phyloP scores from a whole-genome alignment of 2,797 vertebrate genomes.

The Phalanger gymnotis region DNA sequence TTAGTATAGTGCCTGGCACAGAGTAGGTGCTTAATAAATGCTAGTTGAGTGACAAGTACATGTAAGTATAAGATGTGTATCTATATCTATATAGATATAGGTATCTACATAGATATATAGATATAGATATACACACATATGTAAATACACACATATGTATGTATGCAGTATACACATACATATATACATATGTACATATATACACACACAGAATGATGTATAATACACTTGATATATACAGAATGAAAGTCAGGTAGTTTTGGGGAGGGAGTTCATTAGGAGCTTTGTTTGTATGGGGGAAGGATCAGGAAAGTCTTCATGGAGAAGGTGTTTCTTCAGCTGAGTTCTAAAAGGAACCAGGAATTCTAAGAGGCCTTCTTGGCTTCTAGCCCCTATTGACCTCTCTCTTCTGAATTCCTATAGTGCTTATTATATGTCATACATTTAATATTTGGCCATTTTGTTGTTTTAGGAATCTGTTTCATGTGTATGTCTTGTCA shows the following conservation, averaged over 20 bases:
- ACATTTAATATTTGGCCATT: fast-evolving
- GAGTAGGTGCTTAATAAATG: background rate
- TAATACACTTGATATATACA: background rate
- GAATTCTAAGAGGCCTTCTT: background rate
- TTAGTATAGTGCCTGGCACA: background rate
- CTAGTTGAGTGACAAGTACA: background rate
- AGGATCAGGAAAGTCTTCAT: background rate
- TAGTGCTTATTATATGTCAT: background rate
- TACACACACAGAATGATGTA: background rate
- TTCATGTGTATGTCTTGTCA: background rate
- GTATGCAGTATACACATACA: too few species aligned
- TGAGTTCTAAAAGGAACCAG: background rate
- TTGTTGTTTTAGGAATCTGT: background rate
- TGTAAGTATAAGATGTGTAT: background rate
- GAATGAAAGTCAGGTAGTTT: background rate
- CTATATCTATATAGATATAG: too few species aligned
- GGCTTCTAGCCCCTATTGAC: background rate
- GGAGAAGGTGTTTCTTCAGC: background rate
- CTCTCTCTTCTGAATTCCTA: background rate
- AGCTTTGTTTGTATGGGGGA: background rate
- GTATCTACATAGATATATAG: too few species aligned
- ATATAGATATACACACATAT: too few species aligned
- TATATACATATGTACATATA: too few species aligned
- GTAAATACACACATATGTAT: too few species aligned
- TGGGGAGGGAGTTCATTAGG: background rate